phyloP scores from a whole-genome alignment of 1,140 invertebrate species.

The Conus betulinus region DNA sequence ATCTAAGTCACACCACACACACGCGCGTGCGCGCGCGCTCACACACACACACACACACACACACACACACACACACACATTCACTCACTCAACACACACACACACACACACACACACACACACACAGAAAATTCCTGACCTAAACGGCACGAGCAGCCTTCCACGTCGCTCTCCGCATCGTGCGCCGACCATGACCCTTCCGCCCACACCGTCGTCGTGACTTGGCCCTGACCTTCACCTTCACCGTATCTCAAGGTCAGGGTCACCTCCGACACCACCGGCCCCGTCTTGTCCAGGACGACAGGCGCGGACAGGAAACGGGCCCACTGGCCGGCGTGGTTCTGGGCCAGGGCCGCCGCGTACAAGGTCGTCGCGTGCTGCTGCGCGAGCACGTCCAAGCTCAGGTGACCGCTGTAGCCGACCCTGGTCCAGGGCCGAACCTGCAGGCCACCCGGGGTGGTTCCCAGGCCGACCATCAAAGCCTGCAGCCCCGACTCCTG shows the following conservation, averaged over 20 bases:
- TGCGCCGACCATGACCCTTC: constrained; percentile 30
- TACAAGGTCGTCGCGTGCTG: constrained; percentile 41
- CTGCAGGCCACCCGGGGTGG: constrained; percentile 40
- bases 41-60: neutral
- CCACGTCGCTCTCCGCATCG: constrained; percentile 46
- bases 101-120: neutral
- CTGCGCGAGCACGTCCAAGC: constrained; percentile 22
- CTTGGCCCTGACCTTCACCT: neutral
- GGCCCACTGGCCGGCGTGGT: constrained; percentile 37
- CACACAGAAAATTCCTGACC: constrained; percentile 23
- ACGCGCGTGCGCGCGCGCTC: too few relatives aligned
- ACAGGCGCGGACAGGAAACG: constrained; percentile 39
- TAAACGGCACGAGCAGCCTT: constrained; percentile 34
- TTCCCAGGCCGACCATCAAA: constrained; percentile 43
- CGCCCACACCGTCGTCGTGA: neutral
- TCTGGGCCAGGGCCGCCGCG: constrained; percentile 39
- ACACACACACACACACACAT: neutral
- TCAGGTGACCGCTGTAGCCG: constrained; percentile 25
- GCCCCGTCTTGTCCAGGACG: constrained; percentile 43
- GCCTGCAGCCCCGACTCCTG: constrained; percentile 40
- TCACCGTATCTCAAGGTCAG: constrained; percentile 32
- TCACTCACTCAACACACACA: too few relatives aligned
- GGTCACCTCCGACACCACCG: constrained; percentile 2
- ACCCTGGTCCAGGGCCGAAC: constrained; percentile 20
- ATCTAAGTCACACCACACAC: too few relatives aligned